phyloP scores from a whole-genome alignment of 2,113 vertebrate genomes.

The Toxostoma redivivum region DNA sequence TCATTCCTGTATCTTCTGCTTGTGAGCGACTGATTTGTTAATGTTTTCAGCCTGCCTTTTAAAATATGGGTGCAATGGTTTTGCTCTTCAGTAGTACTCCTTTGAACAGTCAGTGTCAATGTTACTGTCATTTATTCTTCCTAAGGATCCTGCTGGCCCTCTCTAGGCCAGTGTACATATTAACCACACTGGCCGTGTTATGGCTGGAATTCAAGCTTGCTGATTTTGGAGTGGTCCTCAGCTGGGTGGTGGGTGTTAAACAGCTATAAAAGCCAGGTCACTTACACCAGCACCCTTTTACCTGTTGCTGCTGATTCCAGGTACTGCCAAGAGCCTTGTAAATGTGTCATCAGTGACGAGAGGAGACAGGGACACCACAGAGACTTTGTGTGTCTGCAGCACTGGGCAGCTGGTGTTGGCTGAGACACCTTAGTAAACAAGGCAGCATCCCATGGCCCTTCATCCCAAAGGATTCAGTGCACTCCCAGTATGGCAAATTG shows the following conservation, averaged over 20 bases:
- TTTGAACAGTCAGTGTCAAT: not conserved
- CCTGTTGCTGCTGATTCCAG: not conserved
- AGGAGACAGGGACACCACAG: not conserved
- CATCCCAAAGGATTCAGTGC: not conserved
- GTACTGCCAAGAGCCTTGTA: not conserved
- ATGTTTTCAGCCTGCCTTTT: not conserved
- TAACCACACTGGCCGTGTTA: not conserved
- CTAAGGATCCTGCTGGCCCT: not conserved
- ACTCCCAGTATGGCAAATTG: not conserved
- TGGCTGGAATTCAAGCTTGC: not conserved
- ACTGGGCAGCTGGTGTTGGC: not conserved
- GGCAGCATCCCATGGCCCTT: not conserved
- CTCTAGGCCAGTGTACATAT: not conserved
- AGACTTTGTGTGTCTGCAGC: not conserved
- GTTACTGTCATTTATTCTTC: not conserved
- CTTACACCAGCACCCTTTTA: not conserved
- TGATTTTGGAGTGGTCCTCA: not conserved
- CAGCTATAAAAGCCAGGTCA: not conserved
- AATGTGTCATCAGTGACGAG: not conserved
- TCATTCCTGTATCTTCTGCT: slow-evolving; percentile 68
- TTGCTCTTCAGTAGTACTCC: not conserved
- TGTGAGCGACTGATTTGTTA: slow-evolving; percentile 78
- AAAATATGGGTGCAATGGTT: not conserved
- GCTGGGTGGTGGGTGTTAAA: not conserved
- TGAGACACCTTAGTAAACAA: not conserved